Base-by-base conservation (phyloP, 2,797 vertebrate genomes). In the Channa striata region DNA sequence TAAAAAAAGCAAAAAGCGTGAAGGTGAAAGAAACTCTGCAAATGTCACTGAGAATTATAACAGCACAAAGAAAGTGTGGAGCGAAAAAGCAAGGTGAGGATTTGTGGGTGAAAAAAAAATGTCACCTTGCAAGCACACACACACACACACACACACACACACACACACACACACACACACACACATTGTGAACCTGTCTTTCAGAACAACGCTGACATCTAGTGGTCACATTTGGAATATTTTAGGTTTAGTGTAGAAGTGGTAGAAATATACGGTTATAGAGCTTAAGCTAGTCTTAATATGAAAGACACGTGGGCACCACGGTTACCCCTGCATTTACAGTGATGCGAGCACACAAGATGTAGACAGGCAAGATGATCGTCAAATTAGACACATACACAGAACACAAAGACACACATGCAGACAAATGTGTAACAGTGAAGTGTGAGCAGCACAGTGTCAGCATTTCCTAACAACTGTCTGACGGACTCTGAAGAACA, bases 141-240 rank as follows among this genome's bases (percentile, higher is more conserved):
- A 63, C 40, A 17, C 2, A 46, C 16, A 44, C 40, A 34, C 34
- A 56, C 30, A 67, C 48, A 49, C 44, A 11, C 16, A 49, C 70
- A 47, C 53, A 49, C 21, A 59, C 21, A 56, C 47, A 74, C 4
- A 56, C 14, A 58, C 9, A 23, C 3, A 42, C 33, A 42, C 9
- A n/a, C 19, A 53, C n/a, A 47, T 19, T 54, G 19, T 34, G 11
- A 7, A 0, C 2, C 3, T 47, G 2, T 30, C 59, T 34, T 51
- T 59, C 17, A 68, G 48, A 13, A 48, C 61, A 70, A 54, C 75
- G 73, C 60, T 87, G 89, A 75, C 90, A 89, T 70, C 91, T 90
- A 74, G 87, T 90, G 90, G 76, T 68, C 40, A 68, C 1, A 62
- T 4, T n/a, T 23, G 17, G 17, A 68, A 21, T 47, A 50, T 36